These are phyloP conservation scores for Hyles vespertilio DNA, from an alignment of 1,140 invertebrate genomes.

Conservation along the genomic window DNA sequence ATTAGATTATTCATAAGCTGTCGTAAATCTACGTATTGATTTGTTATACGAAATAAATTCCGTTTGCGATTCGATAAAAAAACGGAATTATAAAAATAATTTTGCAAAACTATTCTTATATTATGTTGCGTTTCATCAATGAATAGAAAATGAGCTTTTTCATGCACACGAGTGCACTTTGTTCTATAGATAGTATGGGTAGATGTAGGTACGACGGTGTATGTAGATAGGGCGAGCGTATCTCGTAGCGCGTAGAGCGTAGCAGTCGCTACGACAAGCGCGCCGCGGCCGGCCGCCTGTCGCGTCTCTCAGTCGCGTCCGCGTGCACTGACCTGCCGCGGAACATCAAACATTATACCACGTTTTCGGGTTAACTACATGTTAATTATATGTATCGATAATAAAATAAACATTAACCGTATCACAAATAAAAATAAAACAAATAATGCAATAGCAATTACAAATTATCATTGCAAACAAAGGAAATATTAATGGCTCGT, in stretches of 20 bases:
- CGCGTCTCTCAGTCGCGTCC: neutral
- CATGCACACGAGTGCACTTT: too few species aligned
- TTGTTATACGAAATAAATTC: neutral
- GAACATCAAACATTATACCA: neutral
- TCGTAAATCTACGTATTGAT: slow-evolving; percentile 3
- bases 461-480: too few species aligned
- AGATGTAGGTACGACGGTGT: neutral
- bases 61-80: neutral
- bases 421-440: neutral
- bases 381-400: neutral
- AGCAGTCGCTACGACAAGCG: slow-evolving; percentile 51
- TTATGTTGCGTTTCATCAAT: too few species aligned
- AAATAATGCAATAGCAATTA: too few species aligned
- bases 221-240: slow-evolving; percentile 13
- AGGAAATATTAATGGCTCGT: too few species aligned
- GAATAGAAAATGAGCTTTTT: too few species aligned
- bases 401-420: neutral
- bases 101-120: too few species aligned
- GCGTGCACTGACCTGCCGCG: neutral
- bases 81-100: too few species aligned
- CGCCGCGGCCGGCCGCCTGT: slow-evolving; percentile 28
- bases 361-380: neutral
- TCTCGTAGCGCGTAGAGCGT: slow-evolving; percentile 40
- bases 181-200: neutral
- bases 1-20: neutral